phyloP scores from a whole-genome alignment of 1,140 invertebrate genomes.

The Magallana angulata region DNA sequence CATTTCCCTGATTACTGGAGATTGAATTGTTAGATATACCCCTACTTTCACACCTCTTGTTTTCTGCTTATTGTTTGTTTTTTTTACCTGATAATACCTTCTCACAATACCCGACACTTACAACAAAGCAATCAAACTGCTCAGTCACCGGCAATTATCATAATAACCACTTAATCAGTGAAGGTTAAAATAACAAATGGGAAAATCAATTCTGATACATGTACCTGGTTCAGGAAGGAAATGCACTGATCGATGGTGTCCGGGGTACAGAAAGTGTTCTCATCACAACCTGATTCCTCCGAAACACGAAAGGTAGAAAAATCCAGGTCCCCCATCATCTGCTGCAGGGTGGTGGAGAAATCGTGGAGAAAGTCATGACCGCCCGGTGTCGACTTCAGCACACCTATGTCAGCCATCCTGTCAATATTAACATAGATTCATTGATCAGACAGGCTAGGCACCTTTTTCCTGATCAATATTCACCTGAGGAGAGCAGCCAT shows the following conservation, averaged over 20 bases:
- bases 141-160: not conserved
- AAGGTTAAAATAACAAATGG: not conserved
- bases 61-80: not conserved
- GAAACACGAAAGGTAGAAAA: constrained; percentile 18
- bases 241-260: constrained; percentile 65
- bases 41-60: not conserved
- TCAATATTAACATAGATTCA: not conserved
- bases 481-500: not conserved
- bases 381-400: not conserved
- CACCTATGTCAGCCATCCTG: constrained; percentile 30
- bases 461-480: not conserved
- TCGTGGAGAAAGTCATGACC: constrained; percentile 9
- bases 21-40: not conserved
- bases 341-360: constrained; percentile 30
- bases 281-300: constrained; percentile 41
- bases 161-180: not conserved
- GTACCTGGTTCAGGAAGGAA: constrained; percentile 67
- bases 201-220: not conserved
- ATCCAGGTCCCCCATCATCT: constrained; percentile 28
- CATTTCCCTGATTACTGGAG: constrained; percentile 5
- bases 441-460: not conserved
- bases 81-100: not conserved
- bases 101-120: not conserved
- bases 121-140: not conserved
- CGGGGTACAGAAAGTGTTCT: constrained; percentile 64